Evolutionary conservation across 2,113 vertebrate genomes (phyloP), one percentile per base, ranked within the genome.

Genomic region (Reinhardtius hippoglossoides): DNA sequence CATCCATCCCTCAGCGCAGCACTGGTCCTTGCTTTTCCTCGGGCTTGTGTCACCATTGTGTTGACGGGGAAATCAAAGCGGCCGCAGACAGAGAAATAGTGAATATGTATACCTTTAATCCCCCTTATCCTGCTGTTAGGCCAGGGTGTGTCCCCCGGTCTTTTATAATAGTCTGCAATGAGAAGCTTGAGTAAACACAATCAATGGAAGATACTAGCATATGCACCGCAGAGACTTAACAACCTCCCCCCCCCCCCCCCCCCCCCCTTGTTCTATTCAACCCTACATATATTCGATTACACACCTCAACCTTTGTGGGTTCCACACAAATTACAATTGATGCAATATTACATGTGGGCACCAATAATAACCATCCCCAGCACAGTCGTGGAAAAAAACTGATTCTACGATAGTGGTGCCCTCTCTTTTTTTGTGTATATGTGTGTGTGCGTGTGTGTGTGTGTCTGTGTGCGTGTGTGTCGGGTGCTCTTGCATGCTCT

Each of bases 111-210:
- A 83, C 72, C 75, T 86, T 82, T 93, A 94, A 94, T 91, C 92
- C 89, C 57, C 62, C 74, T 92, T 81, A 91, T 91, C 90, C 85
- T 87, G 69, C 84, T 86, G 83, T 88, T 86, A 91, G 88, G 78
- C 80, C 84, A 79, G 85, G 93, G 87, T 79, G 90, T 90, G 90
- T 91, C 88, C 80, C 81, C 76, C 60, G 61, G 76, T 92, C 87
- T 87, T 73, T 83, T 56, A 69, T 94, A 94, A 93, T 93, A 91
- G 92, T 90, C 90, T 89, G 91, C 92, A 90, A 94, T 93, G 89
- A 94, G 92, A 92, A 89, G 92, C 93, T 88, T 89, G 89, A 95
- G 89, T 92, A 94, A 95, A 94, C 91, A 94, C 90, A 93, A 94
- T 94, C 93, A 94, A 93, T 93, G 87, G 84, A 83, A 87, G 86